phyloP scores from a whole-genome alignment of 2,113 vertebrate genomes.

The Brachypodius melanocephalos region DNA sequence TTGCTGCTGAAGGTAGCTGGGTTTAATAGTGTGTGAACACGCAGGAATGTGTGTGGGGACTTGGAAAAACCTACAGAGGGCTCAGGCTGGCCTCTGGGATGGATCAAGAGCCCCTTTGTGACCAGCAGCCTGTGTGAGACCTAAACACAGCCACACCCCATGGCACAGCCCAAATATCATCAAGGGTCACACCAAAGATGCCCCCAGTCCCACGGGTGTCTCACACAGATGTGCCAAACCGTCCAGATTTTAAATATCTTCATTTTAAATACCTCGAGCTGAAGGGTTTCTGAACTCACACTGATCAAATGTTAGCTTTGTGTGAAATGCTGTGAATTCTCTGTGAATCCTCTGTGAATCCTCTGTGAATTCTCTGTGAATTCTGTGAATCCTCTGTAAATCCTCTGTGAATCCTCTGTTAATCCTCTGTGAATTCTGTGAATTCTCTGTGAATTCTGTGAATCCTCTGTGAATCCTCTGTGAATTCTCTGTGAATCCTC shows the following conservation, averaged over 20 bases:
- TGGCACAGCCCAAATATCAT: neutral
- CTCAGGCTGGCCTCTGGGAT: neutral
- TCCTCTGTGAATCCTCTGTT: too few species aligned
- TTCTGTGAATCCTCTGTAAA: neutral
- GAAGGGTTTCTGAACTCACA: neutral
- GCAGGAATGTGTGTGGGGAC: neutral
- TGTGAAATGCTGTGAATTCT: neutral
- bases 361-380: neutral
- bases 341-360: neutral
- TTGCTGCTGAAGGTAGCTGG: neutral
- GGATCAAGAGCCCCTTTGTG: neutral
- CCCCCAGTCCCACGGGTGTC: neutral
- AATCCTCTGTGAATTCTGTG: too few species aligned
- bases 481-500: too few species aligned
- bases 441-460: too few species aligned
- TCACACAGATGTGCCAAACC: neutral
- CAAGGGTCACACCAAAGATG: neutral
- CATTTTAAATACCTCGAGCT: neutral
- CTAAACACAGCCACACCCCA: neutral
- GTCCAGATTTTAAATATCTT: rapidly evolving
- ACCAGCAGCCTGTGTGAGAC: neutral
- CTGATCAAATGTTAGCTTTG: neutral
- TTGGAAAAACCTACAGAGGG: neutral
- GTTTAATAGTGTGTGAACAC: neutral
- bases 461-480: too few species aligned